Base-by-base conservation (phyloP, 1,140 invertebrate species). In the Ceratina japonica region DNA sequence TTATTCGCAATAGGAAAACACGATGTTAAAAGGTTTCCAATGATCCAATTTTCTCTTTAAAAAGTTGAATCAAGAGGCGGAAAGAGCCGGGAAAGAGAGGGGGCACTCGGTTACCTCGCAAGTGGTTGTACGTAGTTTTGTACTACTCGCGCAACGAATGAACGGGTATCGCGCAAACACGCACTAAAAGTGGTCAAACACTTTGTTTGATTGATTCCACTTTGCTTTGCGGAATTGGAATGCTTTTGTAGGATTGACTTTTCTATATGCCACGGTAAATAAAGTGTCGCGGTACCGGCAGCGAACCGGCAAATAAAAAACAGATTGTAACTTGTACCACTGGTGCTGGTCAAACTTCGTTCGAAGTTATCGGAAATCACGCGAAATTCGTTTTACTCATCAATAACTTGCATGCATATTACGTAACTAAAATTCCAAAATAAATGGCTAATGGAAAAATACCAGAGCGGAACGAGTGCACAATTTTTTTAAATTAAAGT, bases 41-140 rank as follows among this genome's bases (percentile, higher is more conserved):
- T 20, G 31, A 49, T 52, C 20, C 27, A 49, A 68, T 68, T 27
- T 56, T 31, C 16, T 27, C 18, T 65, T n/a, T 27, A 27, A 56
- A 75, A 68, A 24, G 16, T 31, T 58, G 16, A 66, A 66, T 58
- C 37, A 49, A 62, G 22, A 44, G 37, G 0, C 37, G 5, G 37
- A n/a, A n/a, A n/a, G n/a, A n/a, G n/a, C n/a, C n/a, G n/a, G n/a
- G n/a, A n/a, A n/a, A n/a, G n/a, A n/a, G 27, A 4, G 2, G 37
- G 31, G 22, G 16, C 59, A 62, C 44, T 73, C 24, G 37, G 37
- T 62, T 61, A 16, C 10, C 59, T 73, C 54, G 52, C 52, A 63
- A 74, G 56, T 22, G 54, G 63, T 75, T 75, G 18, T 44, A 59
- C 37, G 37, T 7, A 44, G 16, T 58, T 37, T 58, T 20, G 54